A percentile compares a stretch with the other conserved stretches of the same genome.
phyloP scores from a whole-genome alignment of 2,797 vertebrate genomes.

The Rhodeus uyekii region DNA sequence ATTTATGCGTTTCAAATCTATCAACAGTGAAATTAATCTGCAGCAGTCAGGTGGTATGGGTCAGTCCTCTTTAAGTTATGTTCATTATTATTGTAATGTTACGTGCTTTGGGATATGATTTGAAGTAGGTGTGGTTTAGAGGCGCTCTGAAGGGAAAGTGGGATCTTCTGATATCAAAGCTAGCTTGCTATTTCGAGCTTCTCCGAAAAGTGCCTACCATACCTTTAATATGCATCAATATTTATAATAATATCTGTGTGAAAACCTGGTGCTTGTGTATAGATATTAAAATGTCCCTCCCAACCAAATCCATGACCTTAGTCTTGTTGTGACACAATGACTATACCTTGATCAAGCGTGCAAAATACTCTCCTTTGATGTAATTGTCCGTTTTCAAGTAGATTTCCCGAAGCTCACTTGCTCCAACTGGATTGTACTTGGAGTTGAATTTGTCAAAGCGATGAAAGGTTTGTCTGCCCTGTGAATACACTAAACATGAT shows the following conservation, averaged over 20 bases:
- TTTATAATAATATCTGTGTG: background rate
- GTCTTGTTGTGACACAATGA: background rate
- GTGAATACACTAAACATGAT: conserved; percentile 10
- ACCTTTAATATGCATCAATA: background rate
- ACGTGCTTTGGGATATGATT: no score
- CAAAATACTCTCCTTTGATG: conserved; percentile 94
- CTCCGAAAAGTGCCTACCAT: no score
- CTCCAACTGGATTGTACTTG: conserved; percentile 97
- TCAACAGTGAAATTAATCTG: no score
- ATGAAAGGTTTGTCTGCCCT: conserved; percentile 98
- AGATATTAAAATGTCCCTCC: background rate
- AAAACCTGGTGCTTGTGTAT: background rate
- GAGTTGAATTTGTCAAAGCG: conserved; percentile 99
- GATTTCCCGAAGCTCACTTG: conserved; percentile 92
- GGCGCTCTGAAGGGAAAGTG: no score
- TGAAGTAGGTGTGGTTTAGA: no score
- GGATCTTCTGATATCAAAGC: no score
- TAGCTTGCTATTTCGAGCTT: no score
- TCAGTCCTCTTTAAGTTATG: no score
- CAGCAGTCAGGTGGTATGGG: no score
- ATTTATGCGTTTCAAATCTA: no score
- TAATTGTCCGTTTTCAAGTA: conserved; percentile 95
- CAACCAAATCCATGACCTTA: background rate
- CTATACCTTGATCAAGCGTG: conserved; percentile 90
- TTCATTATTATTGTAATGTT: no score